These are phyloP conservation scores for Polyergus mexicanus DNA, from an alignment of 1,140 invertebrate species.

Conservation along the genomic window DNA sequence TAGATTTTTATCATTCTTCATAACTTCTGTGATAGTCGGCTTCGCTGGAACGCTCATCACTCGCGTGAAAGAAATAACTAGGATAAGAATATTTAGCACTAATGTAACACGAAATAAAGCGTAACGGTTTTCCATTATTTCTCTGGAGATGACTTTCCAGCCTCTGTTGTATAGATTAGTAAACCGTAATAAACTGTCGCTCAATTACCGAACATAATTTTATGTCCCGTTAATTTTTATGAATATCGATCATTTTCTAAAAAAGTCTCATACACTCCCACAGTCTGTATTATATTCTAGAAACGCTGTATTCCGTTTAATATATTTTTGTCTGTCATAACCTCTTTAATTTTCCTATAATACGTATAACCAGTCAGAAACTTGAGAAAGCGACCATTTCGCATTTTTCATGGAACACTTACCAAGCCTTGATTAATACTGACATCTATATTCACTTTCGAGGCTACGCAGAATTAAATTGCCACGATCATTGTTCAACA, in stretches of 20 bases:
- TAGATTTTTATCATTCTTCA: constrained; percentile 24
- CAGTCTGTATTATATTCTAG: not conserved
- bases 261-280: not conserved
- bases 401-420: too few relatives aligned
- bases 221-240: not conserved
- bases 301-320: not conserved
- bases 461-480: too few relatives aligned
- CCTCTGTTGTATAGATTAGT: not conserved
- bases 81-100: constrained; percentile 9
- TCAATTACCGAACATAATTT: constrained; percentile 32
- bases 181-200: not conserved
- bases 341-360: constrained; percentile 16
- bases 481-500: too few relatives aligned
- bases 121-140: constrained; percentile 53
- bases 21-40: constrained; percentile 31
- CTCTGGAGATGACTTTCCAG: not conserved
- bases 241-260: not conserved
- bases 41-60: constrained; percentile 6
- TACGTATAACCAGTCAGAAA: not conserved
- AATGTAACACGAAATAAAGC: constrained; percentile 5
- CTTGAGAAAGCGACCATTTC: too few relatives aligned
- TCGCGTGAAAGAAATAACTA: constrained; percentile 50
- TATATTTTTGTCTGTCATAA: constrained; percentile 20
- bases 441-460: too few relatives aligned
- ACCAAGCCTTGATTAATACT: too few relatives aligned